Evolutionary conservation across 2,888 invertebrate species (phyloP), one percentile per base, ranked within the genome.

Genomic region (Ophion obscuratus): DNA sequence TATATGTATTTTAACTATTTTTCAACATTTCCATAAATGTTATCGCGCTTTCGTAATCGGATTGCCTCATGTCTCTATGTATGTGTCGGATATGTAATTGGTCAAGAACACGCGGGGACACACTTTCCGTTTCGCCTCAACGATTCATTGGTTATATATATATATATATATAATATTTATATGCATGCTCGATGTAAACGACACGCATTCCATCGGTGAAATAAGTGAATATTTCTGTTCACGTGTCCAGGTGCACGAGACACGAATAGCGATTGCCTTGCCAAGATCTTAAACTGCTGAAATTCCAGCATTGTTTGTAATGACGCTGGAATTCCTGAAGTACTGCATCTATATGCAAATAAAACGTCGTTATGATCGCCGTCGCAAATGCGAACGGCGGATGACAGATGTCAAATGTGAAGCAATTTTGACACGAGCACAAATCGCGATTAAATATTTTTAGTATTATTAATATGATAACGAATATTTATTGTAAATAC

Each of bases 41-140:
- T 17, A 53, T 14, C 47, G 11, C 4, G 47, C 47, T 53, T 53
- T 53, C 5, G 53, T 5, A 53, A 53, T 4, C 53, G 53, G 53
- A 53, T 53, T 53, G 53, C 53, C 17, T 53, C 53, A 53, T 17
- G 53, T 53, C 53, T 53, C 1, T 17, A 17, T 14, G 17, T 11
- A 73, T 59, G 11, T 59, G 77, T 44, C 9, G 20, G 61, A 40
- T 11, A 73, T 7, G n/a, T 75, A 62, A 80, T 84, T 77, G 77
- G 81, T 74, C 81, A 77, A 77, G 67, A 74, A 84, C 77, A 61
- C 62, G 47, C 62, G 81, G 40, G 31, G 20, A 62, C 24, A 70
- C 61, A 81, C 84, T 84, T 77, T 81, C 81, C 44, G 73, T 84
- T 81, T 84, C 81, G 81, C 77, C 61, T 31, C 61, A 62, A 20